A percentile compares a stretch with the other conserved stretches of the same genome.
Evolutionary conservation across 2,113 vertebrate species (phyloP).

Genomic region (Stercorarius parasiticus): DNA sequence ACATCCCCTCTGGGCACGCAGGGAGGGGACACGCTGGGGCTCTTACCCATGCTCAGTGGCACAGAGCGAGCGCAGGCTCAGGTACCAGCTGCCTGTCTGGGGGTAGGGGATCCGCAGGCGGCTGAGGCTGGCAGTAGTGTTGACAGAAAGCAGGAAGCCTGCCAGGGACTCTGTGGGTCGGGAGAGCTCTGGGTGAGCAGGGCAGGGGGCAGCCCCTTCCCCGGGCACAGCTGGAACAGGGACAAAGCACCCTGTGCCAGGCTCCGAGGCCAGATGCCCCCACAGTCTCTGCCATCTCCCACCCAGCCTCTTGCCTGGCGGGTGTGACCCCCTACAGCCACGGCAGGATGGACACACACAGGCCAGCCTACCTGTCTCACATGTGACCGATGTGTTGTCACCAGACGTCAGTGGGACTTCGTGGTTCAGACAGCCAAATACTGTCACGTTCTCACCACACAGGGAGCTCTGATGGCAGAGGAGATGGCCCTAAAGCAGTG

Average conservation of each 20-base stretch:
- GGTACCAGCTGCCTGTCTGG: conserved; percentile 96
- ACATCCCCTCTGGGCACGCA: fast-evolving
- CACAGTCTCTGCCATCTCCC: neutral
- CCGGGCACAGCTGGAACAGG: neutral
- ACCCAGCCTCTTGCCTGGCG: fast-evolving
- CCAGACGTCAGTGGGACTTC: conserved; percentile 87
- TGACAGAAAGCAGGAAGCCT: conserved; percentile 88
- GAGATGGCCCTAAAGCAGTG: neutral
- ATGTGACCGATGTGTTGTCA: conserved; percentile 85
- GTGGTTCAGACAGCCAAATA: conserved; percentile 93
- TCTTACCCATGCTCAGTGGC: conserved; percentile 84
- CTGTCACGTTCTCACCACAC: conserved; percentile 88
- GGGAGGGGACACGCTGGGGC: fast-evolving
- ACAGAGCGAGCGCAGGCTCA: conserved; percentile 91
- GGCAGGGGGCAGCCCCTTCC: neutral
- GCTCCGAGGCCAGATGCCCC: neutral
- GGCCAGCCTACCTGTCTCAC: conserved; percentile 84
- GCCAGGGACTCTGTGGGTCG: conserved; percentile 79
- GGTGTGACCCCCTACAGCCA: neutral
- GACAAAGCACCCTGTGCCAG: neutral
- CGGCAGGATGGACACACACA: neutral
- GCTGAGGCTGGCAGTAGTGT: conserved; percentile 81
- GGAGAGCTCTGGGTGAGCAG: neutral
- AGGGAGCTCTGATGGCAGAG: conserved; percentile 80
- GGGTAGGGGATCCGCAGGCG: conserved; percentile 93